A percentile compares a stretch with the other conserved stretches of the same genome.
Evolutionary conservation across 2,888 invertebrate species (phyloP).

Genomic region (Hymenopus coronatus): DNA sequence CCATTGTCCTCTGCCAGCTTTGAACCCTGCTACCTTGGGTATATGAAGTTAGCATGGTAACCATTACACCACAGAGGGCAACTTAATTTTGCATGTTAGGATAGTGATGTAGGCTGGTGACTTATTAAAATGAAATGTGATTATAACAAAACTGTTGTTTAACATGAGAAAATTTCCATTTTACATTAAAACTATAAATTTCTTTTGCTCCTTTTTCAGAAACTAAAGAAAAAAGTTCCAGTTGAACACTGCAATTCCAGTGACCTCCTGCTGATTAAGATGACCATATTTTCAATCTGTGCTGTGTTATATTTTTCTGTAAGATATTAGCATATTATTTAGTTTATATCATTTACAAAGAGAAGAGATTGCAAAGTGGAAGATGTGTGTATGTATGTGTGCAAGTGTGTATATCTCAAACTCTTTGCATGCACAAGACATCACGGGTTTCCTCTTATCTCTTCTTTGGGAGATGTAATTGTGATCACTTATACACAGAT

Average conservation of each 20-base stretch:
- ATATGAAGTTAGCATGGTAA: too few species aligned
- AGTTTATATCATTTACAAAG: conserved; percentile 30
- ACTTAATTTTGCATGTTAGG: too few species aligned
- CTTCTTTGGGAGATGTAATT: not conserved
- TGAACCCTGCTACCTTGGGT: too few species aligned
- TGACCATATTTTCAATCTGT: conserved; percentile 35
- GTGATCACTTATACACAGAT: conserved; percentile 15
- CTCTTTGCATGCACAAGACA: conserved; percentile 12
- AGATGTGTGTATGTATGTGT: conserved; percentile 10
- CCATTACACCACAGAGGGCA: too few species aligned
- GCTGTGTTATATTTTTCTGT: conserved; percentile 38
- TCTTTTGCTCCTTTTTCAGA: conserved; percentile 25
- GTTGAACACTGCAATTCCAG: conserved; percentile 29
- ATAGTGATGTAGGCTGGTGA: too few species aligned
- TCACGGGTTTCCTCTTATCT: conserved; percentile 23
- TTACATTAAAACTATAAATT: not conserved
- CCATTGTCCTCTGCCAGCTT: too few species aligned
- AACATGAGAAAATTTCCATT: not conserved
- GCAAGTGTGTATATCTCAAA: not conserved
- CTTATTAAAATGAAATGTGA: too few species aligned
- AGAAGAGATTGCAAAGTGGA: conserved; percentile 14
- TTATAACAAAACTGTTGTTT: too few species aligned
- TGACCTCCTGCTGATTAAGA: conserved; percentile 31
- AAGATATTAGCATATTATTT: conserved; percentile 36
- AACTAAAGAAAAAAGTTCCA: conserved; percentile 33